These are phyloP conservation scores for Sturnus vulgaris DNA, from an alignment of 2,113 vertebrate species.

Conservation along the genomic window DNA sequence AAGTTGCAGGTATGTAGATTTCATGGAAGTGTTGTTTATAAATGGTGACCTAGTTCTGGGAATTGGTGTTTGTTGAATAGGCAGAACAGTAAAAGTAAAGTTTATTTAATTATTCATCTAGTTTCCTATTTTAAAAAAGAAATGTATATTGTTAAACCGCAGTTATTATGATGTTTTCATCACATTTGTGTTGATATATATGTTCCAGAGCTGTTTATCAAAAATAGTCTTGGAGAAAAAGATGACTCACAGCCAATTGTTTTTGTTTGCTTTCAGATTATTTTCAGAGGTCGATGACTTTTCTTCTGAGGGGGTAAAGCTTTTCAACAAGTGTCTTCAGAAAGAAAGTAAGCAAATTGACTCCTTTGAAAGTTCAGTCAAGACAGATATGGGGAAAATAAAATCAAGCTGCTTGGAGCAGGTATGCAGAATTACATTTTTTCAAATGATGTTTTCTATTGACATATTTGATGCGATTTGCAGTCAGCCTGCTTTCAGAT, in stretches of 20 bases:
- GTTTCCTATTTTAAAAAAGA: background rate
- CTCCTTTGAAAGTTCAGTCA: conserved; percentile 69
- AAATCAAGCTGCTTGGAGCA: conserved; percentile 70
- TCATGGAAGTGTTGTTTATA: background rate
- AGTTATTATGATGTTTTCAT: background rate
- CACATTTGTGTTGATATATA: background rate
- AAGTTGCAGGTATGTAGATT: conserved; percentile 73
- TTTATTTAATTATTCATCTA: background rate
- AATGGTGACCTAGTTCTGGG: background rate
- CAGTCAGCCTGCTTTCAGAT: background rate
- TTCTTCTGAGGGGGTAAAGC: conserved; percentile 70
- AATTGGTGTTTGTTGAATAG: background rate
- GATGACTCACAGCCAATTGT: background rate
- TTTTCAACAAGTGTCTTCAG: conserved; percentile 55
- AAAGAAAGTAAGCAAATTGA: conserved; percentile 70
- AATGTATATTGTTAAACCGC: background rate
- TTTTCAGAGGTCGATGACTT: conserved; percentile 81
- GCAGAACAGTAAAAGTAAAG: background rate
- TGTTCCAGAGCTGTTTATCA: background rate
- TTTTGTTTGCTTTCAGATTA: conserved; percentile 69
- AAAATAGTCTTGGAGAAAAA: background rate
- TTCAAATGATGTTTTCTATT: background rate
- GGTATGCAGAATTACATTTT: conserved; percentile 51
- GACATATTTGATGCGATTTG: background rate
- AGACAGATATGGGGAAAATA: conserved; percentile 70